Base-by-base conservation (phyloP, 2,113 vertebrate genomes). In the Cettia cetti region DNA sequence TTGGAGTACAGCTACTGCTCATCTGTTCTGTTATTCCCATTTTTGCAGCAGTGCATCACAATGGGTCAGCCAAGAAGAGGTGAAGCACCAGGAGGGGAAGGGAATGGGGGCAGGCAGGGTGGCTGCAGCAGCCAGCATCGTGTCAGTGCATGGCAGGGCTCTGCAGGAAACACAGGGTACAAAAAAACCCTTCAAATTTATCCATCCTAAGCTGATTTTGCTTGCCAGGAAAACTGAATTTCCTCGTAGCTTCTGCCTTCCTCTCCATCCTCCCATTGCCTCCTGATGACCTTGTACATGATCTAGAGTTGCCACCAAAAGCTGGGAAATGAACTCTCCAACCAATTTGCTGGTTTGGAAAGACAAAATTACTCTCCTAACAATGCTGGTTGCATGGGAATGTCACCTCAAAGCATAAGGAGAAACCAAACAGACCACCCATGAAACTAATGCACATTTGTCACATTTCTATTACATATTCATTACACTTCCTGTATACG, bases 1-100 rank as follows among this genome's bases (percentile, higher is more conserved):
- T 1, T 39, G 21, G 28, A n/a, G 11, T 24, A 20, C 7, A 82
- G 10, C 33, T 68, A 35, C 0, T 0, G 30, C 24, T 7, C 45
- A 37, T 30, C 42, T 42, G 4, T 65, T 30, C 31, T n/a, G 13
- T 52, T 53, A 45, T 45, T 85, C 39, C 42, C 22, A 8, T 35
- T 87, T 63, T 69, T 80, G 15, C 30, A 54, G 24, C 71, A 66
- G 15, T 21, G 28, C 4, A 42, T 31, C 8, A 10, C 61, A 63
- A 40, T 3, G 27, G 9, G 26, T 49, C 53, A 68, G 0, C 4
- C 37, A 53, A 60, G 64, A 81, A 37, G 28, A 64, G 33, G 23
- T 40, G 42, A 42, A 91, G 15, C 26, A 33, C 2, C 35, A 24
- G 0, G 23, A 71, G 13, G 23, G 16, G 9, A 66, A 69, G 19